A percentile compares a stretch with the other conserved stretches of the same genome.
These are phyloP conservation scores for Glossophaga mutica DNA, from an alignment of 2,797 vertebrate genomes.

Conservation along the genomic window DNA sequence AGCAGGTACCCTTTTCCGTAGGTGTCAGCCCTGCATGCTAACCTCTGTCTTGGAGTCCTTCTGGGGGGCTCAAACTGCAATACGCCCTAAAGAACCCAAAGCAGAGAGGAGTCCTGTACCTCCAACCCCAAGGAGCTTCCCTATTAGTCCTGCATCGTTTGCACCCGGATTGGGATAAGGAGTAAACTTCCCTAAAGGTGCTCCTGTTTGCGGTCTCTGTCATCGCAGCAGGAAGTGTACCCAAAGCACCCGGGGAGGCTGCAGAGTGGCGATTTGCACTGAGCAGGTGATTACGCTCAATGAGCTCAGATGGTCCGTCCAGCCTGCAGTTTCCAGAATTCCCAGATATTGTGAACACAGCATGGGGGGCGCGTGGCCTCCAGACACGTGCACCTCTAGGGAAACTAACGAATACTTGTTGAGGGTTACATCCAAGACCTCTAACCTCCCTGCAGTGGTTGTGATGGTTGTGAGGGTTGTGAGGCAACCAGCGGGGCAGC, in stretches of 20 bases:
- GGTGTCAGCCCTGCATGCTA: not conserved
- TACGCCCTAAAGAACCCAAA: not conserved
- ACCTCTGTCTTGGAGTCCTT: not conserved
- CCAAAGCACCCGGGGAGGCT: not conserved
- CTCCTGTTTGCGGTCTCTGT: not conserved
- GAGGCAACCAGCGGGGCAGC: not conserved
- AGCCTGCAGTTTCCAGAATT: not conserved
- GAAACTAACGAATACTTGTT: not conserved
- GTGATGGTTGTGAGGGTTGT: not conserved
- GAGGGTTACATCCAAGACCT: not conserved
- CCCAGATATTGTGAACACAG: not conserved
- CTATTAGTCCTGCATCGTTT: not conserved
- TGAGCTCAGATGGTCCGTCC: not conserved
- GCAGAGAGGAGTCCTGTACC: not conserved
- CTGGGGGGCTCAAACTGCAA: not conserved
- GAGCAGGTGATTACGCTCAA: not conserved
- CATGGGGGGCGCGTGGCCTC: not conserved
- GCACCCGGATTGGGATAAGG: not conserved
- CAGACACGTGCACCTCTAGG: not conserved
- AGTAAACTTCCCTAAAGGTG: not conserved
- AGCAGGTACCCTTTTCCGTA: not conserved
- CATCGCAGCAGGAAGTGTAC: not conserved
- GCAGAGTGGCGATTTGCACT: fast-evolving
- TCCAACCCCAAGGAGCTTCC: not conserved
- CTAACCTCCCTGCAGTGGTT: not conserved